A percentile compares a stretch with the other conserved stretches of the same genome.
phyloP scores from a whole-genome alignment of 2,113 vertebrate genomes.

The Ascaphus truei region DNA sequence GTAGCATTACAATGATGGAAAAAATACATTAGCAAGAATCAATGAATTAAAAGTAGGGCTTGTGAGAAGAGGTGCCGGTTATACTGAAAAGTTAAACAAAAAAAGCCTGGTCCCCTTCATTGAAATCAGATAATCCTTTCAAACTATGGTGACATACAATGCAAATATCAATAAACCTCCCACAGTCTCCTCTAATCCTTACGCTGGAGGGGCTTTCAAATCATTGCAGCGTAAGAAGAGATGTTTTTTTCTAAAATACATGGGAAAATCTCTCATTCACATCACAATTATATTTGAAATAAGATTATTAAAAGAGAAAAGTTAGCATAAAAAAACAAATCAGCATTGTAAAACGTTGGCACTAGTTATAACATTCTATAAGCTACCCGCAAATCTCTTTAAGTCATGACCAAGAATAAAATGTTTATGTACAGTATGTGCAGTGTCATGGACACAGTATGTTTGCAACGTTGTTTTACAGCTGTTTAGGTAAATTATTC shows the following conservation, averaged over 20 bases:
- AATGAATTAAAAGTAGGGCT: background rate
- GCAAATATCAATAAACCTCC: conserved; percentile 5
- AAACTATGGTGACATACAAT: conserved; percentile 5
- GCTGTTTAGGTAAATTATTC: too few species aligned
- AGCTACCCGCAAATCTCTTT: too few species aligned
- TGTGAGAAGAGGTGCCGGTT: background rate
- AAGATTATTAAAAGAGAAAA: too few species aligned
- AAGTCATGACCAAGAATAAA: too few species aligned
- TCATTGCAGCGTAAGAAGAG: background rate
- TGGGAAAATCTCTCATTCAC: background rate
- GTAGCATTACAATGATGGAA: too few species aligned
- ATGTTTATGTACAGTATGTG: too few species aligned
- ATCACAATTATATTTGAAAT: background rate
- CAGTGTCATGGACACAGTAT: too few species aligned
- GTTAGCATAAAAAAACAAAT: too few species aligned
- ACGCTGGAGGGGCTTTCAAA: background rate
- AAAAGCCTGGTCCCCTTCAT: background rate
- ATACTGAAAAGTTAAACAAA: conserved; percentile 1
- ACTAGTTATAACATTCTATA: too few species aligned
- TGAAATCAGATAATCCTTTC: conserved; percentile 2
- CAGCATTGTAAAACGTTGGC: too few species aligned
- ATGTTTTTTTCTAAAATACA: background rate
- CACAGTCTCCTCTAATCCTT: background rate
- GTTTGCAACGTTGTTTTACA: too few species aligned
- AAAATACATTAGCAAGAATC: too few species aligned